Base-by-base conservation (phyloP, 2,888 invertebrate species). In the Isoperla grammatica region DNA sequence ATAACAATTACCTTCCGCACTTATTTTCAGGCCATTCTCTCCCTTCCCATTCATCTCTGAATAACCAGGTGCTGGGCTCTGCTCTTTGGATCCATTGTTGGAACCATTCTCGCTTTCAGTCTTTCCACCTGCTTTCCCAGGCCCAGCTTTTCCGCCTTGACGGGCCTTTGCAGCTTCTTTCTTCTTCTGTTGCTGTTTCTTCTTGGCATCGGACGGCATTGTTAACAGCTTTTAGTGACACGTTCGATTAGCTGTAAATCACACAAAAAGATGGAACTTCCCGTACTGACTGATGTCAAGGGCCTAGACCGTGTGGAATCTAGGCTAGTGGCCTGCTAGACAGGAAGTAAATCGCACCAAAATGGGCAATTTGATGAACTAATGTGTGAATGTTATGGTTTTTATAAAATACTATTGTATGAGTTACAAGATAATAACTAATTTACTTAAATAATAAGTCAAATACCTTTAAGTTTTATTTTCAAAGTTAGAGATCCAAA, bases 131-230 rank as follows among this genome's bases (percentile, higher is more conserved):
- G 46, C 53, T 63, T 67, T 61, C 67, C 68, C 66, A 70, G 74
- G 46, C 12, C 29, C 15, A 19, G 46, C 39, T 58, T 60, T 60
- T 11, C 71, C 74, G 61, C 70, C 66, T 67, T 80, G 80, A 61
- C 88, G 83, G 63, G 83, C 85, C 72, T 87, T 90, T 3, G 91
- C 89, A 57, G 93, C 92, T 67, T 95, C 96, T 74, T 98, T 99
- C 77, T 98, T 99, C 76, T 95, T 94, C 73, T 93, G 93, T 72
- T 93, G 95, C 74, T 96, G 90, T 73, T 95, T 93, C 82, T 99
- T 98, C 78, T 99, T 98, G 37, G 96, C 88, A 78, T 98, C 98
- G 70, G 99, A 99, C 74, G 99, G 97, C 99, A 99, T 99, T 68
- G 65, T 76, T 37, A 39, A 37, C 53, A 53, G 53, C 53, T 29